Evolutionary conservation across 2,113 vertebrate species (phyloP).

Genomic region (Coreoperca whiteheadi): DNA sequence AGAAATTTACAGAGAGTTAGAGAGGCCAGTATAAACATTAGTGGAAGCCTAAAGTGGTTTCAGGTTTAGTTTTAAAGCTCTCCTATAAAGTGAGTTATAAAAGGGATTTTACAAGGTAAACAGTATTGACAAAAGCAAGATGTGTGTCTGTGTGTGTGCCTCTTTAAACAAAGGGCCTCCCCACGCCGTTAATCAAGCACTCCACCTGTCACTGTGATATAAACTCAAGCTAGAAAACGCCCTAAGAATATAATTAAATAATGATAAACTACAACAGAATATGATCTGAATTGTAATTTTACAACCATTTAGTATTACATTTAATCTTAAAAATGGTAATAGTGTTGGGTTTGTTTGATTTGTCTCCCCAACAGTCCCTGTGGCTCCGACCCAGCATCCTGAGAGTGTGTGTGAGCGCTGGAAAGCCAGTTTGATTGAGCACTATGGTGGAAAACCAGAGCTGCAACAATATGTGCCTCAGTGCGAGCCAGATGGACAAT

Average conservation of each 20-base stretch:
- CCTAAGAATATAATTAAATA: background rate
- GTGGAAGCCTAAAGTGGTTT: conserved; percentile 60
- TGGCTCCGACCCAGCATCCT: conserved; percentile 83
- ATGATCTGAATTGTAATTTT: background rate
- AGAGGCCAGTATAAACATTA: conserved; percentile 56
- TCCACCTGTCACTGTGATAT: background rate
- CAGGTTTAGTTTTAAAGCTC: conserved; percentile 53
- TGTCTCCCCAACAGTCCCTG: conserved; percentile 18
- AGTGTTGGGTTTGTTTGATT: background rate
- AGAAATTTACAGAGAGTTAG: background rate
- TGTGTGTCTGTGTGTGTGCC: conserved; percentile 38
- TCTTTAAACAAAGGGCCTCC: conserved; percentile 41
- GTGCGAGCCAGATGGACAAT: conserved; percentile 88
- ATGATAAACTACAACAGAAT: conserved; percentile 3
- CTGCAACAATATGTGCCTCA: conserved; percentile 91
- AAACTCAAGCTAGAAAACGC: conserved; percentile 26
- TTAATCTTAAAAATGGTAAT: background rate
- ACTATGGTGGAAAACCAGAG: conserved; percentile 87
- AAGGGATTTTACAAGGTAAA: conserved; percentile 59
- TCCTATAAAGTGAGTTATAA: conserved; percentile 59
- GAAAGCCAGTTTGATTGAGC: conserved; percentile 90
- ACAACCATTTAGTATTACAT: background rate
- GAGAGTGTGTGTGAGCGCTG: conserved; percentile 93
- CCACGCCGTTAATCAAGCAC: conserved; percentile 22
- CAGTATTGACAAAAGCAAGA: conserved; percentile 54